phyloP scores from a whole-genome alignment of 2,113 vertebrate genomes.

The Pomatostomus ruficeps region DNA sequence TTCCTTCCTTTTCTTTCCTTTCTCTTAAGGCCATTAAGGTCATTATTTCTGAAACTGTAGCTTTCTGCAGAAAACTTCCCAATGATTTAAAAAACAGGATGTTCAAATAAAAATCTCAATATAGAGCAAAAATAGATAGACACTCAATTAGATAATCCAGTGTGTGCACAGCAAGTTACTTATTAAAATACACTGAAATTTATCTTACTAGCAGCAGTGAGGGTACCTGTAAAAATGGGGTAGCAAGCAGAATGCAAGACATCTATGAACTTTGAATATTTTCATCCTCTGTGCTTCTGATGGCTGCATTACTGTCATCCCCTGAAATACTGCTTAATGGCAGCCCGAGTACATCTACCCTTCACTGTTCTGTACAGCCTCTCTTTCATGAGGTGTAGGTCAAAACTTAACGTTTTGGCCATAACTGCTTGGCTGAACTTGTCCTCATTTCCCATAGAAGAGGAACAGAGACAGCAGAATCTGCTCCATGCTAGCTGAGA shows the following conservation, averaged over 20 bases:
- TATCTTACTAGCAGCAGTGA: not conserved
- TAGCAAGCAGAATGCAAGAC: not conserved
- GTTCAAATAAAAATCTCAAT: not conserved
- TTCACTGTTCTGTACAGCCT: not conserved
- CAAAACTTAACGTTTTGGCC: not conserved
- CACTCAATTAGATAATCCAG: not conserved
- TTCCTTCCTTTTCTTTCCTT: not conserved
- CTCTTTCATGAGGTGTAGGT: not conserved
- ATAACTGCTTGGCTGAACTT: not conserved
- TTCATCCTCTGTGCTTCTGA: not conserved
- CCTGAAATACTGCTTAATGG: not conserved
- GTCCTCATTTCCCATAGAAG: not conserved
- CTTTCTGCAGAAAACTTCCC: not conserved
- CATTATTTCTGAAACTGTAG: not conserved
- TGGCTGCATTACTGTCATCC: not conserved
- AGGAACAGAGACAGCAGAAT: not conserved
- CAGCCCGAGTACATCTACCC: not conserved
- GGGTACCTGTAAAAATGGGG: not conserved
- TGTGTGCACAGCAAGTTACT: not conserved
- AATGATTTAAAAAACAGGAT: not conserved
- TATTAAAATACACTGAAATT: not conserved
- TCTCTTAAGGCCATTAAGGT: not conserved
- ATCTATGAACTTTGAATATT: not conserved
- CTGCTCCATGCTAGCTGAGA: not conserved
- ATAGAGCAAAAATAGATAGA: not conserved